Evolutionary conservation across 1,140 invertebrate species (phyloP), one percentile per base, ranked within the genome.

Genomic region (Atta texana): DNA sequence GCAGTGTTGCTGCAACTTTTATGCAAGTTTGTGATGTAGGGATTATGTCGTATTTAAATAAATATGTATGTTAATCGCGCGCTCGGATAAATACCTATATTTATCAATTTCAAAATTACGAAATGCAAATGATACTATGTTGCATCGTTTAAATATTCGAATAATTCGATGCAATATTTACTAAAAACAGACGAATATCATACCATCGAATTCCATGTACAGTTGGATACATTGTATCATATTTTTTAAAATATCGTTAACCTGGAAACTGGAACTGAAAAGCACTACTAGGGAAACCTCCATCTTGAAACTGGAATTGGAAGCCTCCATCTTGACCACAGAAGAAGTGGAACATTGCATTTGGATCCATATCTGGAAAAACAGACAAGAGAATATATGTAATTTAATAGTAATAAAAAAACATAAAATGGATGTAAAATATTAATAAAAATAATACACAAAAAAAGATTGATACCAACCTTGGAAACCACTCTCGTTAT

Each of bases 321-420:
- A 96, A 75, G 93, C 93, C 92, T 34, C 95, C 94, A 64, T 96
- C 96, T 59, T 96, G 95, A 93, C 31, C 31, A 34, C 98, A 98
- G 95, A 98, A 98, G 5, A 97, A 96, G 93, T 98, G 97, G 95
- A 98, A 98, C 88, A 98, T 97, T 89, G 96, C 95, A 88, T 97
- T 97, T 1, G 97, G 97, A 94, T 98, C 97, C 87, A 98, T 96
- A 95, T 97, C 96, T 97, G 95, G 85, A 96, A 96, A 90, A 85
- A 91, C 90, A 93, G 92, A 87, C 8, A 53, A 81, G 16, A 84
- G 71, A 86, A 72, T 61, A 86, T 74, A 61, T 72, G 86, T 66
- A 69, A 44, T 44, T 44, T 92, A 92, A 75, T 94, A 94, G 4
- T 75, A 55, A 21, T 18, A 51, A 16, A 39, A 57, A 31, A 68